These are phyloP conservation scores for Caenorhabditis sp. DNA, from an alignment of 2,888 invertebrate species.

Conservation along the genomic window DNA sequence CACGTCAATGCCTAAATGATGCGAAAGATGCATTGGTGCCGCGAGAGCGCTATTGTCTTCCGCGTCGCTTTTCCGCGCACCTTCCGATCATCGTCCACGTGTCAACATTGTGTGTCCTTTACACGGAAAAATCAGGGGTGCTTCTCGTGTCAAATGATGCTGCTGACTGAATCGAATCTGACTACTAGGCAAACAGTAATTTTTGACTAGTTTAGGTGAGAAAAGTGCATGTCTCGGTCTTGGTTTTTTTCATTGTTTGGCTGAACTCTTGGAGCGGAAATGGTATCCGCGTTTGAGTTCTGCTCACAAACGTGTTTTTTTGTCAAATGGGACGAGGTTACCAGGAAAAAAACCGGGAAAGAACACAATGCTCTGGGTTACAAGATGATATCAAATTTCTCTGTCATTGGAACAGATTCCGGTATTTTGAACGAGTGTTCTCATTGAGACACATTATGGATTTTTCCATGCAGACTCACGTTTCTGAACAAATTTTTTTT, in stretches of 20 bases:
- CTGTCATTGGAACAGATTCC: too few relatives aligned
- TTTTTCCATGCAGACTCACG: too few relatives aligned
- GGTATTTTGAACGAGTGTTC: too few relatives aligned
- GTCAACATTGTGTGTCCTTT: conserved; percentile 52
- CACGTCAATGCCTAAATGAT: too few relatives aligned
- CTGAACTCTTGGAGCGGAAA: conserved; percentile 2
- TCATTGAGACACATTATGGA: too few relatives aligned
- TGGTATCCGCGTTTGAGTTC: conserved; percentile 8
- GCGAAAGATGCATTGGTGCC: too few relatives aligned
- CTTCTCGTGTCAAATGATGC: conserved; percentile 53
- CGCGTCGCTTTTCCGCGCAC: conserved; percentile 11
- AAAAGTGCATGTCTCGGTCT: conserved; percentile 15
- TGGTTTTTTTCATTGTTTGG: background rate
- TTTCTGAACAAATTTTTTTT: too few relatives aligned
- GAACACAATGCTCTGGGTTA: conserved; percentile 7
- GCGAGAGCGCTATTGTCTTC: conserved; percentile 55
- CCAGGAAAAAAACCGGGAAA: conserved; percentile 4
- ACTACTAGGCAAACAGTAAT: conserved; percentile 35
- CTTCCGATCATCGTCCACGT: conserved; percentile 63
- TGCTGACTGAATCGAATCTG: conserved; percentile 48
- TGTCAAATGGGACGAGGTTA: background rate
- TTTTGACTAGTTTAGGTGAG: conserved; percentile 43
- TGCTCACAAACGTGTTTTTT: background rate
- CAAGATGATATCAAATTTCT: too few relatives aligned
- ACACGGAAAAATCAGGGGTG: conserved; percentile 7